Conservation (phyloP, 1,140 invertebrate species). For the Melitaea cinxia region DNA sequence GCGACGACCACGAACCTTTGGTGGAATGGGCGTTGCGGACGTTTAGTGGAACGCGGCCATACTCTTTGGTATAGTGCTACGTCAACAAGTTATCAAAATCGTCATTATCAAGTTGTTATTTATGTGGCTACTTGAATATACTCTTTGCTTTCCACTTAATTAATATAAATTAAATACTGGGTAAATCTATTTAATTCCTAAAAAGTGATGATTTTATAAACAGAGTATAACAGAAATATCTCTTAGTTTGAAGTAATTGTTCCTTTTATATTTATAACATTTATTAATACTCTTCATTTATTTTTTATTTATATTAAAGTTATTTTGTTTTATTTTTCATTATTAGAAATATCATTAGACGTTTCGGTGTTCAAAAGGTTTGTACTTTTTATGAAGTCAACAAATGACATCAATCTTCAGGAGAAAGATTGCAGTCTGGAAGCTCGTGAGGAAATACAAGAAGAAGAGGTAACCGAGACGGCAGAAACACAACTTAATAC, state of each 20-base stretch:
- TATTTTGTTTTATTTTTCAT: background rate
- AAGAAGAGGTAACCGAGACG: conserved; percentile 43
- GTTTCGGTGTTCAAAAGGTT: conserved; percentile 7
- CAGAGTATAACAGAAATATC: too few species aligned
- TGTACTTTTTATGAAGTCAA: conserved; percentile 54
- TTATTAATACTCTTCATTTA: too few species aligned
- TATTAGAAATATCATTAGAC: background rate
- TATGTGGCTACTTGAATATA: background rate
- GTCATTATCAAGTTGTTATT: background rate
- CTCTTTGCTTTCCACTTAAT: too few species aligned
- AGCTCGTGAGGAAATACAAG: conserved; percentile 35
- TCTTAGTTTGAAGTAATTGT: conserved; percentile 1
- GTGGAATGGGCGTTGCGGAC: too few species aligned
- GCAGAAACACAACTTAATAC: conserved; percentile 46
- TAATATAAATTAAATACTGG: too few species aligned
- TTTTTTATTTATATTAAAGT: background rate
- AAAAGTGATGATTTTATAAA: too few species aligned
- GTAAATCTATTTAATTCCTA: too few species aligned
- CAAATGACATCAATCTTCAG: conserved; percentile 45
- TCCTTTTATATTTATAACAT: background rate
- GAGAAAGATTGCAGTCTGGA: conserved; percentile 46
- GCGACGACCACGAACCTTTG: too few species aligned
- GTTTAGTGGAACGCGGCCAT: too few species aligned
- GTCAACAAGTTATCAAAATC: conserved; percentile 3
- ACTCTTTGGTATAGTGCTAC: conserved; percentile 2